Evolutionary conservation across 2,113 vertebrate genomes (phyloP).

Genomic region (Pterocles gutturalis): DNA sequence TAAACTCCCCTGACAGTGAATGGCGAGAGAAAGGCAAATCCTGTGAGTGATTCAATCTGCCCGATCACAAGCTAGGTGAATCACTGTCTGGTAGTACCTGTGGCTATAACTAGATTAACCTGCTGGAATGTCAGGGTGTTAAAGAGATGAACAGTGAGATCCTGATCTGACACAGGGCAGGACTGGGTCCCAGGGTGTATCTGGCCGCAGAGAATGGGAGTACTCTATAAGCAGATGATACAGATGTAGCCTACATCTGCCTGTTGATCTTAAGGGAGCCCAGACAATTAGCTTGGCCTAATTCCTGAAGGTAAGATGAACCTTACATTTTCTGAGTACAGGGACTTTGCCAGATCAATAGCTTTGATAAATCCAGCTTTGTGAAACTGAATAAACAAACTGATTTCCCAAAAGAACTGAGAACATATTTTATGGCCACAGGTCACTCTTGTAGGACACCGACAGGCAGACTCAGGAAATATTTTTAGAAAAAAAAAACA

Average conservation of each 20-base stretch:
- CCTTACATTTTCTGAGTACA: background rate
- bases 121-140: background rate
- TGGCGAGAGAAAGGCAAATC: background rate
- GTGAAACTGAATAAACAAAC: background rate
- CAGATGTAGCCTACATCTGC: background rate
- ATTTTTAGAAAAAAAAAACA: background rate
- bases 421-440: background rate
- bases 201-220: background rate
- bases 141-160: background rate
- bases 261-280: background rate
- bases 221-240: background rate
- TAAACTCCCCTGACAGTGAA: background rate
- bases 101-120: background rate
- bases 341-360: background rate
- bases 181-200: background rate
- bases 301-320: background rate
- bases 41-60: accelerated
- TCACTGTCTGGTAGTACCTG: background rate
- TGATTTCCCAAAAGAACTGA: background rate
- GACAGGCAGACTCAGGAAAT: background rate
- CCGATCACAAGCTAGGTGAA: background rate
- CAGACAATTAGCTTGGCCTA: background rate
- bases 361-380: background rate
- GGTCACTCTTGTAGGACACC: background rate
- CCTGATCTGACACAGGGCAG: background rate